Conservation (phyloP, 2,113 vertebrate genomes). For the Mus musculus region DNA sequence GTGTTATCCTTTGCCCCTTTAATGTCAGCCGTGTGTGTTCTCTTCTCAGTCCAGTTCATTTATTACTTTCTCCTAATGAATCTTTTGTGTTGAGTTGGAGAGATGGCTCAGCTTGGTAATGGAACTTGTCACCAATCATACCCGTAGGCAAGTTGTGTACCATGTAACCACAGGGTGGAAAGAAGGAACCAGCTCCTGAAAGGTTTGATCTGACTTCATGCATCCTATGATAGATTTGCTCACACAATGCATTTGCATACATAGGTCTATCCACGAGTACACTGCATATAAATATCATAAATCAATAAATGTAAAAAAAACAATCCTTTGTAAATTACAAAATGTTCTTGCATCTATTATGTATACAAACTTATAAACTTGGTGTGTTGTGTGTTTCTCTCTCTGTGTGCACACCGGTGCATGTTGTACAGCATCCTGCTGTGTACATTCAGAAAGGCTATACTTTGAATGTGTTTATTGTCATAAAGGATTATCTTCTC, state of each 20-base stretch:
- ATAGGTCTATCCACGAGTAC: background rate
- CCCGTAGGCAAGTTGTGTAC: no score
- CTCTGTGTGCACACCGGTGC: accelerated
- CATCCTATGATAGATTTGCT: background rate
- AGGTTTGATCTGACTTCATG: background rate
- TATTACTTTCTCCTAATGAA: background rate
- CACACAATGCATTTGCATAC: background rate
- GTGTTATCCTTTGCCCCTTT: background rate
- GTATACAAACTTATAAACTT: background rate
- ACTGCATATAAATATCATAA: background rate
- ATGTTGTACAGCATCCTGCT: background rate
- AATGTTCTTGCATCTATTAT: background rate
- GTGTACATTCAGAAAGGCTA: background rate
- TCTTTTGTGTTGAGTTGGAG: background rate
- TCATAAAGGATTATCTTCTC: background rate
- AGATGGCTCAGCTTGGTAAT: background rate
- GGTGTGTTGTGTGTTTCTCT: background rate
- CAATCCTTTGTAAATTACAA: background rate
- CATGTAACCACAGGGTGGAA: background rate
- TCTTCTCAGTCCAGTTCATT: background rate
- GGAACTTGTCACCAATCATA: no score
- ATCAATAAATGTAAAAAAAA: background rate
- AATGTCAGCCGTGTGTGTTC: background rate
- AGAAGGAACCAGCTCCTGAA: background rate
- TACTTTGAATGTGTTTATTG: background rate